A percentile compares a stretch with the other conserved stretches of the same genome.
These are phyloP conservation scores for Gymnorhina tibicen DNA, from an alignment of 2,113 vertebrate genomes.

Conservation along the genomic window DNA sequence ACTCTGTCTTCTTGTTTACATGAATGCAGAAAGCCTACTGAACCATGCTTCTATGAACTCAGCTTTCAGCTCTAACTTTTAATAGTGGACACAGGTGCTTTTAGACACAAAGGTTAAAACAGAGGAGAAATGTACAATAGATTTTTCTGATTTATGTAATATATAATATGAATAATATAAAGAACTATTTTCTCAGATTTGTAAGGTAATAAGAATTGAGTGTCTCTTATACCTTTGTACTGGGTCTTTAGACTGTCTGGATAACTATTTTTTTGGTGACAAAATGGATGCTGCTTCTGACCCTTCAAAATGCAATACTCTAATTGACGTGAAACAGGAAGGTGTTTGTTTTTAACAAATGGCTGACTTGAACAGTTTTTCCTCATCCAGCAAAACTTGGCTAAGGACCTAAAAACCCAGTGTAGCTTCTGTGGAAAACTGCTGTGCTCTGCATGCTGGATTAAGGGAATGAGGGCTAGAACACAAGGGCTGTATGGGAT, in stretches of 20 bases:
- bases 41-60: background rate
- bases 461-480: background rate
- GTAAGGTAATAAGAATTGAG: background rate
- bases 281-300: background rate
- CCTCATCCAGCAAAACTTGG: background rate
- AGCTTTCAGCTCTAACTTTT: background rate
- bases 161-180: background rate
- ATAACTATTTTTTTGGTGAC: background rate
- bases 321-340: background rate
- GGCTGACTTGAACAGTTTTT: background rate
- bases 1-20: background rate
- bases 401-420: background rate
- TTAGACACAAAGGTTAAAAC: background rate
- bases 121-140: background rate
- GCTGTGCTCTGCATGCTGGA: background rate
- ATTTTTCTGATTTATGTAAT: background rate
- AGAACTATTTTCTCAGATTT: background rate
- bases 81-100: background rate
- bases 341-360: background rate
- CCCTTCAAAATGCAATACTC: background rate
- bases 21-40: background rate
- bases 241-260: background rate
- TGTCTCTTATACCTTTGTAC: accelerated
- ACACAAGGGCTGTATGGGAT: background rate
- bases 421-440: background rate